A percentile compares a stretch with the other conserved stretches of the same genome.
Evolutionary conservation across 2,888 invertebrate genomes (phyloP).

Genomic region (Thymelicus acteon): DNA sequence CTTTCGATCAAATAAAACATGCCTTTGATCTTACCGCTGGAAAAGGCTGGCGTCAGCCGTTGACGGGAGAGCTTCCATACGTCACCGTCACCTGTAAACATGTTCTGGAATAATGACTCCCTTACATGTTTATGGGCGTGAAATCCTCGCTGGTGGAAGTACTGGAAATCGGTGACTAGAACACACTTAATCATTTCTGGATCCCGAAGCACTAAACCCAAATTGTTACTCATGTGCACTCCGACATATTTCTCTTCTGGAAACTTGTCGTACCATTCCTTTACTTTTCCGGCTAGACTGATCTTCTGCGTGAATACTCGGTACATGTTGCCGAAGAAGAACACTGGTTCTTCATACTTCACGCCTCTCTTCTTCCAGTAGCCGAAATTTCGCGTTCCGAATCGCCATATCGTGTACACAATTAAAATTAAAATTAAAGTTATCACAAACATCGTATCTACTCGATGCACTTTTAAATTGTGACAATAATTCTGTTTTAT

Average conservation of each 20-base stretch:
- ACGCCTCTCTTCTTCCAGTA: slow-evolving; percentile 44
- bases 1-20: slow-evolving; percentile 56
- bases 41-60: slow-evolving; percentile 55
- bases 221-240: slow-evolving; percentile 47
- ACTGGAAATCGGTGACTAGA: slow-evolving; percentile 49
- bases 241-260: slow-evolving; percentile 55
- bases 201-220: slow-evolving; percentile 51
- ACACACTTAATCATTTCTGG: slow-evolving; percentile 52
- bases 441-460: background rate
- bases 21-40: slow-evolving; percentile 52
- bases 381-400: slow-evolving; percentile 45
- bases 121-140: slow-evolving; percentile 44
- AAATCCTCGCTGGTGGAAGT: slow-evolving; percentile 51
- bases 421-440: background rate
- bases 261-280: slow-evolving; percentile 45
- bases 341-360: slow-evolving; percentile 45
- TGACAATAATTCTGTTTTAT: too few relatives aligned
- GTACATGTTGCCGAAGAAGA: slow-evolving; percentile 49
- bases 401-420: slow-evolving; percentile 34
- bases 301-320: slow-evolving; percentile 39
- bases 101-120: slow-evolving; percentile 51
- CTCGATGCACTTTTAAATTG: background rate
- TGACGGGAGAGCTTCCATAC: slow-evolving; percentile 56
- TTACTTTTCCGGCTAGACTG: slow-evolving; percentile 45
- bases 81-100: slow-evolving; percentile 55